phyloP scores from a whole-genome alignment of 1,140 invertebrate species.

The Luehdorfia chinensis region DNA sequence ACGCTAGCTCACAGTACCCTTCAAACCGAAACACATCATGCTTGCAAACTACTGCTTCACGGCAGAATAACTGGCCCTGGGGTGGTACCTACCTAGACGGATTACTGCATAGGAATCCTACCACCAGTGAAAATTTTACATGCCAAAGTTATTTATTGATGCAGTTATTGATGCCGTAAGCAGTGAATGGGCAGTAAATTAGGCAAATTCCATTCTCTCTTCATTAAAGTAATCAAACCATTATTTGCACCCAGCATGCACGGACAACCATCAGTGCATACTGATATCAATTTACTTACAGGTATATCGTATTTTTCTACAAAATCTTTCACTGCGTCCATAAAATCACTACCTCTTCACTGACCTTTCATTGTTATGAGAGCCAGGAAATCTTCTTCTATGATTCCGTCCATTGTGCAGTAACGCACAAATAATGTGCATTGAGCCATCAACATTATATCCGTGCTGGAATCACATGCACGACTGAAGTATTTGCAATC shows the following conservation, averaged over 20 bases:
- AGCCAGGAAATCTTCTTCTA: neutral
- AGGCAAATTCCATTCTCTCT: neutral
- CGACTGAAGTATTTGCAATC: constrained; percentile 30
- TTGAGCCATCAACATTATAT: no score
- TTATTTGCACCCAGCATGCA: neutral
- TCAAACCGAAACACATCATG: no score
- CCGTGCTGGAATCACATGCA: no score
- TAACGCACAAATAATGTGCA: no score
- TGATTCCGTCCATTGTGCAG: neutral
- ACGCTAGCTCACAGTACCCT: no score
- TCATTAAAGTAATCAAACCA: neutral
- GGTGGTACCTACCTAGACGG: no score
- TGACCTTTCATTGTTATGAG: neutral
- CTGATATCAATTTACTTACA: neutral
- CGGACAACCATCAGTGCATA: neutral
- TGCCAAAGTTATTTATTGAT: no score
- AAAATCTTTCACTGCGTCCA: neutral
- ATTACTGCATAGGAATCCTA: no score
- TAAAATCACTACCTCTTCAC: neutral
- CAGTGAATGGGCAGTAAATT: no score
- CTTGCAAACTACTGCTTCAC: no score
- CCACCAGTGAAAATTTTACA: no score
- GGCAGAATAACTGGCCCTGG: no score
- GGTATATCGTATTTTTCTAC: neutral
- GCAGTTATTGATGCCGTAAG: neutral